Evolutionary conservation across 1,140 invertebrate genomes (phyloP).

Genomic region (Pseudomyrmex pallidus): DNA sequence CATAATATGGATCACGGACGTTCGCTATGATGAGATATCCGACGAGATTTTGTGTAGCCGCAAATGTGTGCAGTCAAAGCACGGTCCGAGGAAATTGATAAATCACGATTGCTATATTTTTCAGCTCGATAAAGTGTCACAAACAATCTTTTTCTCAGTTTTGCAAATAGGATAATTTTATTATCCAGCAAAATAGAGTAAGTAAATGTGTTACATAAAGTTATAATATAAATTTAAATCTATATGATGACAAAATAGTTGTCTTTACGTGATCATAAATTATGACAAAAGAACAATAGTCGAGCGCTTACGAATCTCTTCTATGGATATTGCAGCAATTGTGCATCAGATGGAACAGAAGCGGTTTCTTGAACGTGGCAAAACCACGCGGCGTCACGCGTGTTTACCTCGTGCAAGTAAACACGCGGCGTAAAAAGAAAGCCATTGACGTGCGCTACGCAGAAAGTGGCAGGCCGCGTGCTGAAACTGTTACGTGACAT

Average conservation of each 20-base stretch:
- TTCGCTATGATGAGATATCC: background rate
- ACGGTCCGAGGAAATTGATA: constrained; percentile 18
- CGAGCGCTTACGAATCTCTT: background rate
- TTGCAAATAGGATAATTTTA: background rate
- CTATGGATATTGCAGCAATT: constrained; percentile 17
- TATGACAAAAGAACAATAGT: background rate
- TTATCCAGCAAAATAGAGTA: background rate
- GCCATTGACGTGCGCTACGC: constrained; percentile 48
- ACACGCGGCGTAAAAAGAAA: constrained; percentile 61
- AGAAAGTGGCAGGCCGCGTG: constrained; percentile 35
- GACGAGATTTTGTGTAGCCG: background rate
- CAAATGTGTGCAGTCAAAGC: background rate
- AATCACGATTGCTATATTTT: background rate
- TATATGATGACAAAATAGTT: background rate
- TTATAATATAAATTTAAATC: background rate
- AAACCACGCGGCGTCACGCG: constrained; percentile 23
- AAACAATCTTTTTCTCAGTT: background rate
- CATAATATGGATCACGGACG: background rate
- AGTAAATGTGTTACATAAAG: background rate
- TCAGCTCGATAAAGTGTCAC: background rate
- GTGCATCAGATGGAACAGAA: constrained; percentile 14
- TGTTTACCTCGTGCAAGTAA: constrained; percentile 48
- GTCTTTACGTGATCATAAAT: background rate
- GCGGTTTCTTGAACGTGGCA: constrained; percentile 42
- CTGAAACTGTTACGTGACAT: constrained; percentile 70